These are phyloP conservation scores for Temnothorax curvispinosus DNA, from an alignment of 1,140 invertebrate genomes.

Conservation along the genomic window DNA sequence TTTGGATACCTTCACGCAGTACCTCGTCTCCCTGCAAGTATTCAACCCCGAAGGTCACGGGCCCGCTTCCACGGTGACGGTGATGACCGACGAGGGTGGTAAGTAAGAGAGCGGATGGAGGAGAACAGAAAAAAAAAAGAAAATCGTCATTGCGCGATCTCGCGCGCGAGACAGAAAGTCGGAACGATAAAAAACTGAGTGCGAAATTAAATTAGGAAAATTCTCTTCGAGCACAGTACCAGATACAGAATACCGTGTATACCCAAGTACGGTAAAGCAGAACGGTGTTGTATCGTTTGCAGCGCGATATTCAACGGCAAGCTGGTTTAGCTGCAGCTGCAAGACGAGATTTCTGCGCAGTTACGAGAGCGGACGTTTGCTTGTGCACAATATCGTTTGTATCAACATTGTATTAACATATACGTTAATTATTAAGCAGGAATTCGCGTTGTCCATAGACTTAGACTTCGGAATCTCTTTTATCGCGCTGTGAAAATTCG, in stretches of 20 bases:
- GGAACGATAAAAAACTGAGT: neutral
- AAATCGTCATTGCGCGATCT: neutral
- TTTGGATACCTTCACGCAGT: constrained; percentile 91
- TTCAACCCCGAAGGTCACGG: constrained; percentile 92
- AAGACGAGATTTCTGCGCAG: constrained; percentile 17
- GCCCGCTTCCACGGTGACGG: constrained; percentile 89
- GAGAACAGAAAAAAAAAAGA: neutral
- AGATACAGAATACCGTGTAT: neutral
- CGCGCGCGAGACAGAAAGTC: neutral
- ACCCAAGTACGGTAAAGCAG: constrained; percentile 49
- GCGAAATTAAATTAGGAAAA: neutral
- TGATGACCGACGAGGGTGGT: constrained; percentile 94
- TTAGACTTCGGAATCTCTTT: neutral
- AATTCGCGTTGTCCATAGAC: neutral
- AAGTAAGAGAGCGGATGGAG: constrained; percentile 80
- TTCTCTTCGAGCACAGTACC: neutral
- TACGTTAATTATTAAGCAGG: neutral
- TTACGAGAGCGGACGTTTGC: neutral
- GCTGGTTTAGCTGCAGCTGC: constrained; percentile 39
- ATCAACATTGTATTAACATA: neutral
- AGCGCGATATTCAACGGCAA: neutral
- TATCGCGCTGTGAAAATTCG: neutral
- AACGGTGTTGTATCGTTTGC: constrained; percentile 12
- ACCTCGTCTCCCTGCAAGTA: constrained; percentile 91
- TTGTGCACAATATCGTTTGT: neutral